phyloP scores from a whole-genome alignment of 2,888 invertebrate genomes.

The Salticus scenicus region DNA sequence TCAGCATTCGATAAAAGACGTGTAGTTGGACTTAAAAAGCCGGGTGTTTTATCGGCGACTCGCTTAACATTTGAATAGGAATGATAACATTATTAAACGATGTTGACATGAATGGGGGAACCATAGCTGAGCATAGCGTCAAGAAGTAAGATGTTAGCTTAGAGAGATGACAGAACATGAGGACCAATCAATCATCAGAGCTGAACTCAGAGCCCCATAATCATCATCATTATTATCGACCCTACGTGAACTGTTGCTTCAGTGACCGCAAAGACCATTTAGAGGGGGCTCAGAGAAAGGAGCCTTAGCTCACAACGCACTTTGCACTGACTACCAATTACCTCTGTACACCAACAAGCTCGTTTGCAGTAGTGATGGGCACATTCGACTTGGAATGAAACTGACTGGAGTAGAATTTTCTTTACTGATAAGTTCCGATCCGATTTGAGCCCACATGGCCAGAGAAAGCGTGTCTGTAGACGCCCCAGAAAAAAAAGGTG shows the following conservation, averaged over 20 bases:
- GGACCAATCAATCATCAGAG: too few species aligned
- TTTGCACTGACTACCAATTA: not conserved
- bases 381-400: not conserved
- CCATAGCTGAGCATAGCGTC: too few species aligned
- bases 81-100: too few species aligned
- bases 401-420: not conserved
- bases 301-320: not conserved
- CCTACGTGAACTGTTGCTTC: not conserved
- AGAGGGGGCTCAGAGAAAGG: too few species aligned
- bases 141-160: too few species aligned
- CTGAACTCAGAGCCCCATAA: too few species aligned
- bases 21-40: not conserved
- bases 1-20: not conserved
- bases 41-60: not conserved
- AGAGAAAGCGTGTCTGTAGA: not conserved
- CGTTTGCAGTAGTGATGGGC: not conserved
- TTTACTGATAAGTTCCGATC: not conserved
- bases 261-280: constrained; percentile 4
- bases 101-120: too few species aligned
- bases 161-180: too few species aligned
- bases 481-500: not conserved
- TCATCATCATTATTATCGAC: not conserved
- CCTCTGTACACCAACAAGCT: not conserved
- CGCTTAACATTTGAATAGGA: too few species aligned
- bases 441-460: not conserved